Base-by-base conservation (phyloP, 2,888 invertebrate genomes). In the Siphonodentalium dalli region DNA sequence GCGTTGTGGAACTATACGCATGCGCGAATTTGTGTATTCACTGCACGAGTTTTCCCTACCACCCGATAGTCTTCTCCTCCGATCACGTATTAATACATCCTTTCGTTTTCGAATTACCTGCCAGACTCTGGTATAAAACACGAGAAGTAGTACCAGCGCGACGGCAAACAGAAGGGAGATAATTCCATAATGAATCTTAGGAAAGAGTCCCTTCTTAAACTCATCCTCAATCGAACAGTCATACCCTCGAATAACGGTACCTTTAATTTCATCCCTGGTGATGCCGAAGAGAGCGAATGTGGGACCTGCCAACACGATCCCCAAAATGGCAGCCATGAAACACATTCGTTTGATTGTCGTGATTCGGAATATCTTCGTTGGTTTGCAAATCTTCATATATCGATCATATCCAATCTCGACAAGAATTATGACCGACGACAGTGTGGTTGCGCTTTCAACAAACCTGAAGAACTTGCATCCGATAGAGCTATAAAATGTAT, bases 91-190 rank as follows among this genome's bases (percentile, higher is more conserved):
- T 9, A 58, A 63, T 0, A 58, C 39, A 21, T 58, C 48, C 23
- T 58, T 54, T 7, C 63, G 45, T 23, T 57, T 40, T 41, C 50
- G 52, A 7, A 66, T 66, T 55, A 63, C 66, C 20, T 63, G 38
- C 63, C 63, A 66, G 5, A 66, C 62, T 46, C 63, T 46, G n/a
- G 64, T 31, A 21, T 58, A 58, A 3, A 58, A 27, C 11, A 41
- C 33, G 9, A 49, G 20, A 5, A 58, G 20, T 9, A 46, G 21
- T 15, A 43, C 15, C 18, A 58, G 48, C 9, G 54, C 39, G 2
- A 50, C 33, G 1, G 42, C n/a, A 34, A 58, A 54, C 7, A 46
- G 21, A 20, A 46, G 11, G 2, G 42, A 41, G 9, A 58, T 24
- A 3, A 50, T 29, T 9, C 35, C 31, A n/a, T 50, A 58, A 37